Base-by-base conservation (phyloP, 1,140 invertebrate genomes). In the Colletes gigas region DNA sequence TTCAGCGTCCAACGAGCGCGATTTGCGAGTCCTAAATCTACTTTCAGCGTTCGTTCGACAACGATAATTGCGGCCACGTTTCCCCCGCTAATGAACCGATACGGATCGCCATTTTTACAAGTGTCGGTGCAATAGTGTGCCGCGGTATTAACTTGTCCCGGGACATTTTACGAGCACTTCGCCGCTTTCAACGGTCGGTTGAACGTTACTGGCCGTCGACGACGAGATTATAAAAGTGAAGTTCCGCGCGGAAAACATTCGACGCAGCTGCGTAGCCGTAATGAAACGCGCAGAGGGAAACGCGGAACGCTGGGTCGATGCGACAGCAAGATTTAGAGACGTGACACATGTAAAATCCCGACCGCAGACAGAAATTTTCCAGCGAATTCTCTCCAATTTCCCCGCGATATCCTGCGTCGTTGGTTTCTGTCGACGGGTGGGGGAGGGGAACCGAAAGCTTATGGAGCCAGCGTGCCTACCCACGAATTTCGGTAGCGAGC, bases 391-490 rank as follows among this genome's bases (percentile, higher is more conserved):
- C 72, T 62, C n/a, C 69, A 54, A 86, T 83, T 86, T 83, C 76
- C 67, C 72, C 39, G 55, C 80, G 76, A 85, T 79, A 76, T 66
- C 76, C 65, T 47, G 44, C 72, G 81, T 85, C 83, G 76, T 55
- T 63, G 52, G 62, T 77, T 77, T 79, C 19, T 60, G 59, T 14
- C 52, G 60, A 3, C 3, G 21, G 3, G 59, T 19, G 12, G 30
- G 60, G 0, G 30, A 39, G 8, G 60, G 0, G 60, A 57, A 84
- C 83, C 1, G 30, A 85, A 85, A 86, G 87, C 84, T 91, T 88
- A 67, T 70, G 87, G 87, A 88, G 88, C 88, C 8, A 87, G 88
- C 89, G 87, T 89, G 78, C 68, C 83, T 79, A 77, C 70, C 44
- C 72, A 57, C 78, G 82, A 75, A 86, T 78, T 86, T 86, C 72